Evolutionary conservation across 2,888 invertebrate species (phyloP).

Genomic region (Monochamus alternatus): DNA sequence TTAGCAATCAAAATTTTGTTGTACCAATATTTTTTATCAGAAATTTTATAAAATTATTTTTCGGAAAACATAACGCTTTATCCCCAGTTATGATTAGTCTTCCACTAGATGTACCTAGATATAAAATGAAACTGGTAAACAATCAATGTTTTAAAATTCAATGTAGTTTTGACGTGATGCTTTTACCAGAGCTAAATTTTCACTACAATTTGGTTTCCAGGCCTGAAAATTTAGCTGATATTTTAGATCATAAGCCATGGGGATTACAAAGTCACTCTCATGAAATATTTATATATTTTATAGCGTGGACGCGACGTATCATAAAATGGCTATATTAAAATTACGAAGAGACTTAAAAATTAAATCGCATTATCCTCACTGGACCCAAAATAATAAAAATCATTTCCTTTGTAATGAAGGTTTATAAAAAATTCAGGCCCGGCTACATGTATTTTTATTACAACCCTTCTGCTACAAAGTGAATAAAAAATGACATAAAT

Average conservation of each 20-base stretch:
- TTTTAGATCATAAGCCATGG: background rate
- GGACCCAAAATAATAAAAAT: slow-evolving; percentile 3
- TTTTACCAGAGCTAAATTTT: background rate
- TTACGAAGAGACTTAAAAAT: background rate
- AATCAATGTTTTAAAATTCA: background rate
- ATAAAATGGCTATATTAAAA: background rate
- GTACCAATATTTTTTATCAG: too few species aligned
- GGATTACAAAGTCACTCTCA: slow-evolving; percentile 4
- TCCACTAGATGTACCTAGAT: too few species aligned
- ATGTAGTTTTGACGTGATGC: background rate
- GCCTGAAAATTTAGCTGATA: background rate
- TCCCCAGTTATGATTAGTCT: too few species aligned
- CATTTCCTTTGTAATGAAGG: background rate
- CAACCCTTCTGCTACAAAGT: background rate
- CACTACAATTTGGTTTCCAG: background rate
- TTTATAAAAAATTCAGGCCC: background rate
- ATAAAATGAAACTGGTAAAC: too few species aligned
- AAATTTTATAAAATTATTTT: too few species aligned
- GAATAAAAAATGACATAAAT: background rate
- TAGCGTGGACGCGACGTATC: background rate
- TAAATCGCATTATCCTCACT: background rate
- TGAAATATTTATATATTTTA: slow-evolving; percentile 13
- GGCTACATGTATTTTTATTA: background rate
- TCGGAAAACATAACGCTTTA: too few species aligned
- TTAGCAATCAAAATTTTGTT: too few species aligned